Base-by-base conservation (phyloP, 1,140 invertebrate genomes). In the Drosophila bocqueti region DNA sequence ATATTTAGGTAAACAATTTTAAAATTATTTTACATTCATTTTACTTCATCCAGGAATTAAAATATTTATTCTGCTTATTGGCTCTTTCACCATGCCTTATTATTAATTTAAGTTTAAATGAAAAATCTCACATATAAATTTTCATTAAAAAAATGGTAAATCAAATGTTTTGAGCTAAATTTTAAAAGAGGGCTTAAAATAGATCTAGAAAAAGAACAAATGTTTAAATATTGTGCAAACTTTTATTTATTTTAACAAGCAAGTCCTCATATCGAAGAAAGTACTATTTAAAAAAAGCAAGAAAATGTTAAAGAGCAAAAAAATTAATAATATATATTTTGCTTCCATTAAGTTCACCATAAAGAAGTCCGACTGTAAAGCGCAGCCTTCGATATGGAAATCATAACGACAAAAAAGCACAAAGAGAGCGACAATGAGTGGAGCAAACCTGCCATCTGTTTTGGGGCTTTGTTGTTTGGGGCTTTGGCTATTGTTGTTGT, bases 381-480 rank as follows among this genome's bases (percentile, higher is more conserved):
- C 29, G 40, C 52, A 69, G 24, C 67, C 67, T 69, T 69, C 63
- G 63, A 68, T 46, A 13, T 45, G 63, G 31, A 21, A 43, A 46
- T 66, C 67, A 68, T 38, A 45, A 55, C 45, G 63, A 68, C 64
- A 63, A 26, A 55, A 68, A 54, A 69, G 21, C 63, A 67, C 47
- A 71, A 68, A 55, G 54, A 52, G 67, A 71, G 40, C 67, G 64
- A 55, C 47, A 71, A 67, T 68, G 67, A 57, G 49, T 26, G 31
- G 18, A 31, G 61, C 61, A 42, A 55, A 42, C 24, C 45, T 50
- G 46, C 54, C 71, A 74, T 74, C 68, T 74, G 71, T 69, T 74
- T 67, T 31, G 58, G 67, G 49, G 66, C 64, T 55, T 68, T 71
- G 64, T 68, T 50, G 29, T 29, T 29, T 29, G 29, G 29, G 29